Percentiles rank a stretch among this genome's conserved stretches.
Conservation (phyloP, 1,140 invertebrate genomes). For the Lutraria rhynchaena region DNA sequence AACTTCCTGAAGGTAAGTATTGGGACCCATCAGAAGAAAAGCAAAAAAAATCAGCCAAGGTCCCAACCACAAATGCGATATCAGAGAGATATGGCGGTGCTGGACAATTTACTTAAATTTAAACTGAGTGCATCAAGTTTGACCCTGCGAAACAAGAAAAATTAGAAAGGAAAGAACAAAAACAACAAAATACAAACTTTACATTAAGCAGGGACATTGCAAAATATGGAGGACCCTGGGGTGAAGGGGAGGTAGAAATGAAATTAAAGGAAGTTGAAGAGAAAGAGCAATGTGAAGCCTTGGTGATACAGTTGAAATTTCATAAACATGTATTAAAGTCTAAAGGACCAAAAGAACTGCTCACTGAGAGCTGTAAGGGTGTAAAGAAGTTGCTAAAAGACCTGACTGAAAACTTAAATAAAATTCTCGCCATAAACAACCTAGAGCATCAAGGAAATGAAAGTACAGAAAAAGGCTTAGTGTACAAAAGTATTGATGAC, state of each 20-base stretch:
- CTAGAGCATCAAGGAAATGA: background rate
- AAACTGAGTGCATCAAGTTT: background rate
- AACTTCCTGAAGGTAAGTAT: conserved; percentile 28
- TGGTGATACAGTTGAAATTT: background rate
- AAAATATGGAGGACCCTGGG: background rate
- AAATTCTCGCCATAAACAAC: background rate
- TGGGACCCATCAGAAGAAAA: background rate
- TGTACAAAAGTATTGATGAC: background rate
- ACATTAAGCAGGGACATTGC: background rate
- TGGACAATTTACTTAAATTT: conserved; percentile 36
- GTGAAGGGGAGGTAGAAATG: background rate
- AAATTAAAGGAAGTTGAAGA: background rate
- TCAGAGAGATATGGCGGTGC: conserved; percentile 39
- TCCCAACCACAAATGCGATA: conserved; percentile 31
- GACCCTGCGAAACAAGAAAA: background rate
- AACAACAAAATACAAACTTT: background rate
- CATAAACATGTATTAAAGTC: background rate
- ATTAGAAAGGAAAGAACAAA: background rate
- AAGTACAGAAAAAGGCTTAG: background rate
- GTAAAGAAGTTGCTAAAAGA: background rate
- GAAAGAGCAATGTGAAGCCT: background rate
- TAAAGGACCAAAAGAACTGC: background rate
- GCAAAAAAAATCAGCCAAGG: background rate
- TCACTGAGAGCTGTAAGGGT: background rate
- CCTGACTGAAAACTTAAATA: background rate